Percentiles rank a stretch among this genome's conserved stretches.
Conservation (phyloP, 2,113 vertebrate genomes). For the Felis chaus region DNA sequence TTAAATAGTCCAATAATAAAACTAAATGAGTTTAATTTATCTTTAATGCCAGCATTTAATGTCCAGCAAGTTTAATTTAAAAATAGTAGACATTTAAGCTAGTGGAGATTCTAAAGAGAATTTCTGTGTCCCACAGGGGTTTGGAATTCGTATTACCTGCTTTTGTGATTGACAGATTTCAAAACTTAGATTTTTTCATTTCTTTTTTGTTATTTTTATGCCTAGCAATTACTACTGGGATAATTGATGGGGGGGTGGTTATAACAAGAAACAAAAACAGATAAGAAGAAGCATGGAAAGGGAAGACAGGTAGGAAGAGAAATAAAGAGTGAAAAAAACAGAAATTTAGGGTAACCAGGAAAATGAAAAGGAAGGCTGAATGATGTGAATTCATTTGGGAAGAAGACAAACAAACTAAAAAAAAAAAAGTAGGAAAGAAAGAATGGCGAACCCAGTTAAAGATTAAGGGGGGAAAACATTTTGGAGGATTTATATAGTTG, state of each 20-base stretch:
- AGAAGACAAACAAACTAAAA: not conserved
- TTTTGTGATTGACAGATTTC: not conserved
- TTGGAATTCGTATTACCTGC: not conserved
- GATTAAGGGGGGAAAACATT: not conserved
- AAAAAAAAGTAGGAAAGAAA: not conserved
- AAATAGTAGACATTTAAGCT: not conserved
- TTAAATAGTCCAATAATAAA: slow-evolving; percentile 36
- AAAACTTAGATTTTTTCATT: not conserved
- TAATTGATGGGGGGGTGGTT: not conserved
- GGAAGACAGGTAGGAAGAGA: not conserved
- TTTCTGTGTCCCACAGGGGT: not conserved
- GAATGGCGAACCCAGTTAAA: not conserved
- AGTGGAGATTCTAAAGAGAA: not conserved
- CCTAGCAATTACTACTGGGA: not conserved
- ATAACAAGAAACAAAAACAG: not conserved
- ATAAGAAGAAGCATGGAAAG: not conserved
- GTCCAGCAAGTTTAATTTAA: not conserved
- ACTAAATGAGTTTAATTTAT: not conserved
- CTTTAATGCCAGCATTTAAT: slow-evolving; percentile 31
- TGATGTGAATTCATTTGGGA: not conserved
- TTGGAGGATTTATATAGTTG: not conserved
- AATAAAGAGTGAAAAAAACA: not conserved
- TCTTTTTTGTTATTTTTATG: not conserved
- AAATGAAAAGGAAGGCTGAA: not conserved
- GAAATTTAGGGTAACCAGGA: not conserved